Base-by-base conservation (phyloP, 2,888 invertebrate genomes). In the Xanthorhoe designata region DNA sequence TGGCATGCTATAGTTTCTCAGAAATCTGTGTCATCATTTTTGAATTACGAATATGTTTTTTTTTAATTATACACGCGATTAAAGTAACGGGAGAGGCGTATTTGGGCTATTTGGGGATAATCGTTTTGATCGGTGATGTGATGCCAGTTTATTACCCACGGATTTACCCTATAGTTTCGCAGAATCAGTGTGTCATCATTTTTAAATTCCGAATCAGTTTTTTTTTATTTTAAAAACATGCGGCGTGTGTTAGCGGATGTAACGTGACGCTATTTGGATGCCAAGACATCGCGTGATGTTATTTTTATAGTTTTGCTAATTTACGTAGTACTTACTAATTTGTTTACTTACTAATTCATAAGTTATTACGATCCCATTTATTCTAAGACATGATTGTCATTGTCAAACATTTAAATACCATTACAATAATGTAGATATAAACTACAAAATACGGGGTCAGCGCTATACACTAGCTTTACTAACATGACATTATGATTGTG, bases 281-380 rank as follows among this genome's bases (percentile, higher is more conserved):
- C 58, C 62, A 63, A 63, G 15, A 42, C 60, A 69, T 75, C 69
- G 77, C 77, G 74, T 76, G 75, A 66, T 65, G 68, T 57, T 77
- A 71, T 77, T 75, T 76, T 74, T 67, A 74, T 65, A 70, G 71
- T 13, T 49, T 32, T 49, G 47, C 47, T 17, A 49, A n/a, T 45
- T 19, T 24, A 51, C 10, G 7, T 24, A 24, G 24, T 24, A 24
- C 24, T 4, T 24, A 4, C 24, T 24, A 3, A 4, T 24, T 24
- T 24, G 24, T 24, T 24, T 4, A 24, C n/a, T 24, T 24, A 24
- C 24, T 24, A 24, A 42, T 13, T 13, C 5, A 3, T 13, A 42
- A 13, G 3, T 13, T 35, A 9, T 35, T 35, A 35, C 10, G 35
- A 35, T 35, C 35, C 8, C 9, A 9, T 7, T 35, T 35, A 8